Evolutionary conservation across 2,888 invertebrate species (phyloP), one percentile per base, ranked within the genome.

Genomic region (Apodemia duryi): DNA sequence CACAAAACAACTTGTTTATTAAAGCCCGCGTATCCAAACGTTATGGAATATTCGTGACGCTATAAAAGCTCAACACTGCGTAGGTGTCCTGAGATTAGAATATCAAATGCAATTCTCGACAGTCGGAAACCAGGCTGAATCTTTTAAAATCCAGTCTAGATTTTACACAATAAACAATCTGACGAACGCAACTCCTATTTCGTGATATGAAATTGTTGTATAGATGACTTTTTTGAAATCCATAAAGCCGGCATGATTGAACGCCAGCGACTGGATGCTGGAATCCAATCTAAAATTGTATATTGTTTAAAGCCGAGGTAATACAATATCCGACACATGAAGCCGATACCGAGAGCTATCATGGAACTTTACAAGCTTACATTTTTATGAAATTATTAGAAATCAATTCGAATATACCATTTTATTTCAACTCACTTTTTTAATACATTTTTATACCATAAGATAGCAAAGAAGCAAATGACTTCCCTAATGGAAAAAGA

Each of bases 201-300:
- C 6, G 6, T 10, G 43, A 43, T 43, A 43, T 43, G 43, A 51
- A 51, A n/a, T n/a, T 51, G 13, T 51, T 51, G 51, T 51, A n/a
- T n/a, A 21, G n/a, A 51, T 21, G n/a, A 13, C 13, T 51, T 51
- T 51, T 51, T 51, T 51, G 6, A n/a, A 51, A 51, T 51, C 51
- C 51, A 21, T 21, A 51, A 51, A 51, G 51, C 51, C n/a, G 5
- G n/a, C 51, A 51, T 51, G 51, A 51, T 51, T 51, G 51, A 51
- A 21, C 51, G 51, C 13, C 51, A 6, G 51, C 51, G 43, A 51
- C 51, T 21, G 51, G 51, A 51, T 21, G 51, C 51, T 21, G 7
- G n/a, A 21, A 51, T 51, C 51, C 51, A 51, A 51, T 51, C 51
- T 51, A 51, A 51, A 51, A 51, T 51, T 13, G n/a, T 51, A 21